phyloP scores from a whole-genome alignment of 1,140 invertebrate genomes.

The Drosophila bocki region DNA sequence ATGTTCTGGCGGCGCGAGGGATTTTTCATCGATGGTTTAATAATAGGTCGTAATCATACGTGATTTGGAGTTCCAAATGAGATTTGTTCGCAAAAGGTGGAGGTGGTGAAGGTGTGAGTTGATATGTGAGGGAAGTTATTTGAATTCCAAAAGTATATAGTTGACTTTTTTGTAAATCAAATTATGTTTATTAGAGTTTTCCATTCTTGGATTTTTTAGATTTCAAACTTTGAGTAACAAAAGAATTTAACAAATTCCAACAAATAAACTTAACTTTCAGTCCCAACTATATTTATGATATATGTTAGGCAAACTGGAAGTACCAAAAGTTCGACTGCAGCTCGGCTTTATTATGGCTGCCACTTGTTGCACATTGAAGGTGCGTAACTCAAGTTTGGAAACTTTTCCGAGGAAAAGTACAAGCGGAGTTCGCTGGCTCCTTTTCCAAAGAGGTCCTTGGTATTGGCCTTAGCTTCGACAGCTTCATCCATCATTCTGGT shows the following conservation, averaged over 20 bases:
- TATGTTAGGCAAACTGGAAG: conserved; percentile 6
- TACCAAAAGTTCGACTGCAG: conserved; percentile 7
- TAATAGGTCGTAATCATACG: conserved; percentile 44
- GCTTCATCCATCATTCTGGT: conserved; percentile 65
- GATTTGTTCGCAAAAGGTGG: conserved; percentile 10
- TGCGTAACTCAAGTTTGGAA: conserved; percentile 37
- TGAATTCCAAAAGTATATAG: neutral
- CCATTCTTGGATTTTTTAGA: neutral
- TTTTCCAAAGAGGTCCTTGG: conserved; percentile 13
- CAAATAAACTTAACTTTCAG: neutral
- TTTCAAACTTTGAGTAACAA: neutral
- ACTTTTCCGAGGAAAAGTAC: conserved; percentile 25
- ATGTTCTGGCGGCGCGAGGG: conserved; percentile 44
- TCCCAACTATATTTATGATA: conserved; percentile 1
- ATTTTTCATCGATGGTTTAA: conserved; percentile 59
- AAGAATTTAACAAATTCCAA: neutral
- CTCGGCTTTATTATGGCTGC: conserved; percentile 26
- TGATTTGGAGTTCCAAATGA: conserved; percentile 27
- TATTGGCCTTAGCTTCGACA: conserved; percentile 12
- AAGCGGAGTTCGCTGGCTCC: conserved; percentile 10
- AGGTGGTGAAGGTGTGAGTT: conserved; percentile 36
- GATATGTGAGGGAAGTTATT: conserved; percentile 1
- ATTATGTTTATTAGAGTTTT: neutral
- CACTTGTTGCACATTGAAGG: conserved; percentile 31
- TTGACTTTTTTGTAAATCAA: neutral